Conservation (phyloP, 92 coral and sea anemone species). For the Blastomussa wellsi region DNA sequence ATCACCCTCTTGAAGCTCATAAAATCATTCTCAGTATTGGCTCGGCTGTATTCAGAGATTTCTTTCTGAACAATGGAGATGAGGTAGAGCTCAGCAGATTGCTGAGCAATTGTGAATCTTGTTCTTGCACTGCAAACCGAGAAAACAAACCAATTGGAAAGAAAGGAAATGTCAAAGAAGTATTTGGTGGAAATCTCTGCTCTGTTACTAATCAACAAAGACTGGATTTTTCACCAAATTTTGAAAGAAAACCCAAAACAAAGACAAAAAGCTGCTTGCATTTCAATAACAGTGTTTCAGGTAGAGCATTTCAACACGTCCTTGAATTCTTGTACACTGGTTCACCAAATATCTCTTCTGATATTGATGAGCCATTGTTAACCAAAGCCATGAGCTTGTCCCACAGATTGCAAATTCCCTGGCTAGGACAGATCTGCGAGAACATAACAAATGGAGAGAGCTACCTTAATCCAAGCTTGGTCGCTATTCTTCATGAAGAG, state of each 20-base stretch:
- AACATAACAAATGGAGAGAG: constrained; percentile 52
- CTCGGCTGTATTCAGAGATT: constrained; percentile 61
- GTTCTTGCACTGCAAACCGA: constrained; percentile 4
- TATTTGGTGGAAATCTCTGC: neutral
- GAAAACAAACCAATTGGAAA: constrained; percentile 15
- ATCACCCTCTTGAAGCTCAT: constrained; percentile 70
- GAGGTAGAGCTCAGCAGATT: constrained; percentile 26
- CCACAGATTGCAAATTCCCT: constrained; percentile 27
- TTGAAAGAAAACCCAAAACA: constrained; percentile 21
- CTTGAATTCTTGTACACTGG: constrained; percentile 79
- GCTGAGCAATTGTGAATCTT: constrained; percentile 24
- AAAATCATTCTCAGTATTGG: constrained; percentile 74
- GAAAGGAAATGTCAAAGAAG: constrained; percentile 11
- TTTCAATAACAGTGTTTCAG: constrained; percentile 38
- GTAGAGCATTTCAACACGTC: constrained; percentile 60
- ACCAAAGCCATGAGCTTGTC: constrained; percentile 48
- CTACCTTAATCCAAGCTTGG: constrained; percentile 41
- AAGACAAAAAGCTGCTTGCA: constrained; percentile 30
- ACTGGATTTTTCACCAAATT: constrained; percentile 11
- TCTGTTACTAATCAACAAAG: constrained; percentile 13
- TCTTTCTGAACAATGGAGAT: constrained; percentile 39
- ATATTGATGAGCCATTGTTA: constrained; percentile 48
- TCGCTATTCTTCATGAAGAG: constrained; percentile 37
- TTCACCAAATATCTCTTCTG: constrained; percentile 47
- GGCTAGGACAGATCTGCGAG: constrained; percentile 55